A percentile compares a stretch with the other conserved stretches of the same genome.
These are phyloP conservation scores for Nasonia longicornis DNA, from an alignment of 1,140 invertebrate species.

Conservation along the genomic window DNA sequence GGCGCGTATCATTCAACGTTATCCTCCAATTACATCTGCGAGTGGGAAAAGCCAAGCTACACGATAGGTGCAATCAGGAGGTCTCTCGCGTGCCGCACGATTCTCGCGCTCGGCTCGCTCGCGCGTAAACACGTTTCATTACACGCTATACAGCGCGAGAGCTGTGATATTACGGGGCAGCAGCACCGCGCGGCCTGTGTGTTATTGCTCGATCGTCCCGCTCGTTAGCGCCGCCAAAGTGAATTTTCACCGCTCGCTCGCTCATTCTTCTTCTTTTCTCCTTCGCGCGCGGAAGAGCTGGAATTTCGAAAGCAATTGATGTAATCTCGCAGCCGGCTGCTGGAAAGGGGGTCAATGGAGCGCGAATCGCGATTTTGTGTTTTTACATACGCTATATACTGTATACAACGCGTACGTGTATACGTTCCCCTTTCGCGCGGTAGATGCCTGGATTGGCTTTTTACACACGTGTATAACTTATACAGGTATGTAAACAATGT, in stretches of 20 bases:
- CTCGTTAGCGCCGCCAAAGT: slow-evolving; percentile 11
- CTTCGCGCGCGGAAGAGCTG: neutral
- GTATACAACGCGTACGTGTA: no score
- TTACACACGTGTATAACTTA: neutral
- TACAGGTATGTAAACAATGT: neutral
- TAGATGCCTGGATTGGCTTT: neutral
- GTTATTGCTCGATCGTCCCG: slow-evolving; percentile 1
- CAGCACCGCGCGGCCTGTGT: neutral
- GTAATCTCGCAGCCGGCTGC: neutral
- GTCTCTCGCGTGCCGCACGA: slow-evolving; percentile 30
- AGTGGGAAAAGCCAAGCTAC: neutral
- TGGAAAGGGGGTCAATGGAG: neutral
- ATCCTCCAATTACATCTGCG: slow-evolving; percentile 29
- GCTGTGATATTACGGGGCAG: neutral
- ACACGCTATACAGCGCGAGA: neutral
- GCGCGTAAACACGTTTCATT: slow-evolving; percentile 36
- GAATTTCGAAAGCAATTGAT: neutral
- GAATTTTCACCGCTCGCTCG: neutral
- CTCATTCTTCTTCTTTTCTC: neutral
- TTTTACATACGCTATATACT: no score
- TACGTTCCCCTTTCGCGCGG: neutral
- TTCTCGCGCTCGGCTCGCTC: neutral
- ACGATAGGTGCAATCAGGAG: slow-evolving; percentile 25
- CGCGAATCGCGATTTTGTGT: neutral
- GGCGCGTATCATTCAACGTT: slow-evolving; percentile 2